phyloP scores from a whole-genome alignment of 2,888 invertebrate species.

The Phragmatobia fuliginosa region DNA sequence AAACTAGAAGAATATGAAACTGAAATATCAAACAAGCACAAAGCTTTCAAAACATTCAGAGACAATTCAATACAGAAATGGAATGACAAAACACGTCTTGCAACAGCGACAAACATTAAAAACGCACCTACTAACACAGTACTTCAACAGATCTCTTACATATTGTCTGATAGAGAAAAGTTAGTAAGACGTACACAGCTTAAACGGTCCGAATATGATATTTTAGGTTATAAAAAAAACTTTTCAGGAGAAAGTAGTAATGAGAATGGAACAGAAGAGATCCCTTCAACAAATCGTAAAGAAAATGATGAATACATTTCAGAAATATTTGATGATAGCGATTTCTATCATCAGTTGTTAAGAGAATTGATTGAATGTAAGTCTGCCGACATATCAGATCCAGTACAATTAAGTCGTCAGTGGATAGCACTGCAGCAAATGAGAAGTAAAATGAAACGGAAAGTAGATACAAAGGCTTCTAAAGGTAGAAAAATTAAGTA shows the following conservation, averaged over 20 bases:
- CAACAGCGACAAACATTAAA: conserved; percentile 88
- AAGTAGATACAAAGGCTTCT: conserved; percentile 96
- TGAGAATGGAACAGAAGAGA: conserved; percentile 53
- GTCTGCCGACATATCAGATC: conserved; percentile 93
- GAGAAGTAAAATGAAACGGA: conserved; percentile 96
- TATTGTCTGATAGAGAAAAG: conserved; percentile 91
- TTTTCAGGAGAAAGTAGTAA: conserved; percentile 51
- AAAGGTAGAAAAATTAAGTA: conserved; percentile 97
- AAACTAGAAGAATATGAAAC: conserved; percentile 87
- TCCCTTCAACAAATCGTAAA: conserved; percentile 64
- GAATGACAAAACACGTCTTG: conserved; percentile 96
- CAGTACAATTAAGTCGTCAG: conserved; percentile 94
- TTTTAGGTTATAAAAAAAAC: conserved; percentile 86
- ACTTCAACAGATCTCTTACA: conserved; percentile 94
- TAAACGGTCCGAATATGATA: conserved; percentile 91
- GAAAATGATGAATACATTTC: conserved; percentile 88
- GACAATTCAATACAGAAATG: conserved; percentile 96
- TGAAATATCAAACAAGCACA: conserved; percentile 86
- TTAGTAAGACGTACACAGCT: conserved; percentile 93
- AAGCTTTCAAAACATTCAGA: conserved; percentile 89
- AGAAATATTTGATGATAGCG: conserved; percentile 98
- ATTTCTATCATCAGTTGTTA: conserved; percentile 97
- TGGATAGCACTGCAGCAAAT: conserved; percentile 97
- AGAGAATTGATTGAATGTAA: conserved; percentile 97
- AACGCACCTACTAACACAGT: conserved; percentile 88